These are phyloP conservation scores for Chaetogeoica ovagalla DNA, from an alignment of 2,888 invertebrate genomes.

Conservation along the genomic window DNA sequence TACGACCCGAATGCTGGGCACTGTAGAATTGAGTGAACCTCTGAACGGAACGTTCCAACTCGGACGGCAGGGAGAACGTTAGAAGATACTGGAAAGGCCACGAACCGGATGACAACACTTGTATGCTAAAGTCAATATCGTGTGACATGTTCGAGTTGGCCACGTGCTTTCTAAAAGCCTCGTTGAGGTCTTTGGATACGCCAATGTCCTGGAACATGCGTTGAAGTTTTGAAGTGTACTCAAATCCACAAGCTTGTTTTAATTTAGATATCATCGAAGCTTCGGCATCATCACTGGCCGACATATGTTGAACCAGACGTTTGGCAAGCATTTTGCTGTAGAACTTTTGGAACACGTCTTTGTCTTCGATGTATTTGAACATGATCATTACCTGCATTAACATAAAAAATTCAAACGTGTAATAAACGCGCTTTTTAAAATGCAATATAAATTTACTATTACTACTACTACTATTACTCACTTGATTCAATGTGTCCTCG, in stretches of 20 bases:
- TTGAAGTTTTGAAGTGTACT: constrained; percentile 98
- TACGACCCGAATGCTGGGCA: constrained; percentile 93
- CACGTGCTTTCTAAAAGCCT: constrained; percentile 88
- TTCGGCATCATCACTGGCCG: constrained; percentile 98
- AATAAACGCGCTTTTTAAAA: too few relatives aligned
- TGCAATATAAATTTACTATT: too few relatives aligned
- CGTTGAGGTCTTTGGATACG: constrained; percentile 95
- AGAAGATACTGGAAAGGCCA: constrained; percentile 99
- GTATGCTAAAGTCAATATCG: constrained; percentile 94
- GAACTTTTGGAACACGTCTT: constrained; percentile 99
- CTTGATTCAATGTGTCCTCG: constrained; percentile 97
- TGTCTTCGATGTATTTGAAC: constrained; percentile 99
- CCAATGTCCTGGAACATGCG: constrained; percentile 99
- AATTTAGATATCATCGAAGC: constrained; percentile 99
- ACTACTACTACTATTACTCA: constrained; percentile 59
- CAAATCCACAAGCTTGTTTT: constrained; percentile 98
- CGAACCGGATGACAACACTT: constrained; percentile 94
- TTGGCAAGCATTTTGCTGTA: constrained; percentile 99
- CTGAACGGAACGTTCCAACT: constrained; percentile 91
- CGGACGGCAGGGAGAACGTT: constrained; percentile 91
- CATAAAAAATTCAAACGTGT: background rate
- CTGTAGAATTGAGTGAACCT: constrained; percentile 96
- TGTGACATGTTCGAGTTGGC: constrained; percentile 60
- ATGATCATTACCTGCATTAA: constrained; percentile 80
- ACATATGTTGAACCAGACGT: constrained; percentile 94